These are phyloP conservation scores for Vespertilio murinus DNA, from an alignment of 2,797 vertebrate species.

Conservation along the genomic window DNA sequence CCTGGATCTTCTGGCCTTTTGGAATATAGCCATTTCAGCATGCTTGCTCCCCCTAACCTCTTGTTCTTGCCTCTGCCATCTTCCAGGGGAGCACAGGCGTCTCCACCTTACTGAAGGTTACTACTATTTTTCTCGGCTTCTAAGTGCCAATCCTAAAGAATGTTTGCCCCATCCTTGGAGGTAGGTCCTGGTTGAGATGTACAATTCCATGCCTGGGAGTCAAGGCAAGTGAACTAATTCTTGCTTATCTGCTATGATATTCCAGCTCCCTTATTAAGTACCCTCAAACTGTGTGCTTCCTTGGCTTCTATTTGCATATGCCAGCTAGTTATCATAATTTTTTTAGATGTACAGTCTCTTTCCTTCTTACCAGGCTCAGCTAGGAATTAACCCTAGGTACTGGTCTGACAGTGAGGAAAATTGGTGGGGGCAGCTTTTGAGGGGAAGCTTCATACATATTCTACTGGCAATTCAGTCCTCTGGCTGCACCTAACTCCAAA, in stretches of 20 bases:
- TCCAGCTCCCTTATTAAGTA: neutral
- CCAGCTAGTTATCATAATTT: neutral
- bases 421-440: neutral
- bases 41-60: neutral
- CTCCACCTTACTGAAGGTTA: neutral
- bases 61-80: neutral
- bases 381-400: neutral
- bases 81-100: neutral
- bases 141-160: neutral
- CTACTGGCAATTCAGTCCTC: neutral
- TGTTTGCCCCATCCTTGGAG: neutral
- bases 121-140: neutral
- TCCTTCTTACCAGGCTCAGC: neutral
- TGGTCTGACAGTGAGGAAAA: neutral
- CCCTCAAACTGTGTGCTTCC: neutral
- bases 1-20: neutral
- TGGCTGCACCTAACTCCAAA: neutral
- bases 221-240: neutral
- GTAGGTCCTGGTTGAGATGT: neutral
- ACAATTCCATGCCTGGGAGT: neutral
- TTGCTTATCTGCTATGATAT: neutral
- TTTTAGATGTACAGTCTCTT: neutral
- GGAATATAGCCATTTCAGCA: neutral
- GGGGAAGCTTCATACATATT: neutral
- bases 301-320: neutral